Evolutionary conservation across 2,888 invertebrate genomes (phyloP).

Genomic region (Drosophila gaucha): DNA sequence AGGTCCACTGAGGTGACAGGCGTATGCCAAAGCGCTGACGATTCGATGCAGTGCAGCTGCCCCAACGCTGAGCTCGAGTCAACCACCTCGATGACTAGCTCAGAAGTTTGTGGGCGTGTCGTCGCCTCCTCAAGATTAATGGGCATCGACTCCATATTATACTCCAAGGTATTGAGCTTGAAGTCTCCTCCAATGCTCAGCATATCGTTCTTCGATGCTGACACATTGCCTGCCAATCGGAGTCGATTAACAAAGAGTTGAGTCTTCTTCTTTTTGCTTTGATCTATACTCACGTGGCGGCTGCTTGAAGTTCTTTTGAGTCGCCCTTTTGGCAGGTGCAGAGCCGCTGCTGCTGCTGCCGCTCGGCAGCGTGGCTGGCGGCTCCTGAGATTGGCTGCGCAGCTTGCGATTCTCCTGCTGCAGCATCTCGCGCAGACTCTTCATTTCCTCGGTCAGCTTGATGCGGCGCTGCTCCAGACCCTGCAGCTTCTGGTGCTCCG

Average conservation of each 20-base stretch:
- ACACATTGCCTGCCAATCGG: background rate
- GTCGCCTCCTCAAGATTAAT: background rate
- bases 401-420: constrained; percentile 29
- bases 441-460: constrained; percentile 44
- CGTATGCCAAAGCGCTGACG: constrained; percentile 3
- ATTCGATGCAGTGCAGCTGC: constrained; percentile 3
- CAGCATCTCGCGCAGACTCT: constrained; percentile 21
- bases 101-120: background rate
- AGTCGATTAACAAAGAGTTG: background rate
- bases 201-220: background rate
- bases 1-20: constrained; percentile 7
- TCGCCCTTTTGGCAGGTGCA: background rate
- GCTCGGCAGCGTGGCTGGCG: background rate
- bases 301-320: background rate
- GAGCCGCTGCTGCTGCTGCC: background rate
- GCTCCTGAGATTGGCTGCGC: constrained; percentile 3
- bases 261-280: background rate
- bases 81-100: constrained; percentile 3
- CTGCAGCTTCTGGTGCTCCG: constrained; percentile 43
- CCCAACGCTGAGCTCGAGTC: background rate
- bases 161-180: background rate
- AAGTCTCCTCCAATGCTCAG: background rate
- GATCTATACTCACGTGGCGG: background rate
- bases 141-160: background rate
- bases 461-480: constrained; percentile 40